A percentile compares a stretch with the other conserved stretches of the same genome.
Evolutionary conservation across 2,797 vertebrate species (phyloP).

Genomic region (Strix occidentalis): DNA sequence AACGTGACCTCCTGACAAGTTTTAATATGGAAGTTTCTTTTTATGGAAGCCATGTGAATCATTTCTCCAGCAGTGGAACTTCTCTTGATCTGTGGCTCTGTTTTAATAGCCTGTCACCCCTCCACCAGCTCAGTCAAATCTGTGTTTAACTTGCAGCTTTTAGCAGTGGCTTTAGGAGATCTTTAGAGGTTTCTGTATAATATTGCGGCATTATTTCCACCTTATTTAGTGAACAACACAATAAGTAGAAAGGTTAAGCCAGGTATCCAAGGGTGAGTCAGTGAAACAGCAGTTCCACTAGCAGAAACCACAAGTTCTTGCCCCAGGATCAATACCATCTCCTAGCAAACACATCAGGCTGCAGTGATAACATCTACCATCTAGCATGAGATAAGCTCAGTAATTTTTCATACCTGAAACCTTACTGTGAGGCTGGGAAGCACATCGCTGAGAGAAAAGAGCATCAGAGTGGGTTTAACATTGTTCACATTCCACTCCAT

Average conservation of each 20-base stretch:
- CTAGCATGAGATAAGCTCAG: not conserved
- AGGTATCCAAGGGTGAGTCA: not conserved
- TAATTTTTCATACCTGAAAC: slow-evolving; percentile 73
- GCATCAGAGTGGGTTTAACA: not conserved
- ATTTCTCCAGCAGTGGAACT: not conserved
- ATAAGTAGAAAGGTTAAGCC: not conserved
- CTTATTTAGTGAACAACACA: not conserved
- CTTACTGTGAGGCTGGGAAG: slow-evolving; percentile 35
- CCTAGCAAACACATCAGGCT: not conserved
- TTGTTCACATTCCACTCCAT: slow-evolving; percentile 38
- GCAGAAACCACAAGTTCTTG: not conserved
- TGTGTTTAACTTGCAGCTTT: not conserved
- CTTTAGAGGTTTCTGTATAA: not conserved
- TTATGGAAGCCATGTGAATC: not conserved
- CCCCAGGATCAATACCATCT: not conserved
- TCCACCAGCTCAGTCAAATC: not conserved
- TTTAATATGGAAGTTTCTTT: not conserved
- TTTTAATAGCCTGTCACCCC: not conserved
- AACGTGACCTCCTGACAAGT: not conserved
- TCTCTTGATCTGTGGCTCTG: not conserved
- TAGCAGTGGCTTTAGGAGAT: not conserved
- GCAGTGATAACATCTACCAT: not conserved
- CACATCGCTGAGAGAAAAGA: slow-evolving; percentile 52
- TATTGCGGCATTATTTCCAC: not conserved
- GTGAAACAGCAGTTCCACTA: not conserved